Percentiles rank a stretch among this genome's conserved stretches.
These are phyloP conservation scores for Poecilia wingei DNA, from an alignment of 2,797 vertebrate genomes.

Conservation along the genomic window DNA sequence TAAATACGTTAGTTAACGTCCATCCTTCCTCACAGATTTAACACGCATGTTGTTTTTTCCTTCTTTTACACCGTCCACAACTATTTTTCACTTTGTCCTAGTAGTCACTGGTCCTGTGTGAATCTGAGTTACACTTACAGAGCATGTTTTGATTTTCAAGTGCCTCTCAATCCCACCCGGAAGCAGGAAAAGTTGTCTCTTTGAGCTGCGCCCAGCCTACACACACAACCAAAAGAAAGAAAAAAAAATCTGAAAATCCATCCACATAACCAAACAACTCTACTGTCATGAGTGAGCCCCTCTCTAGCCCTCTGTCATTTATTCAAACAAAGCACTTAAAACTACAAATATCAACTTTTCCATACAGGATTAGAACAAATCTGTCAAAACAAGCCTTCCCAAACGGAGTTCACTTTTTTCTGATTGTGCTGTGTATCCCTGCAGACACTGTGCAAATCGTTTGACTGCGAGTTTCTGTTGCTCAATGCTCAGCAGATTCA, in stretches of 20 bases:
- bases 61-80: not conserved
- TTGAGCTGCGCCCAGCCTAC: constrained; percentile 95
- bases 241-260: too few relatives aligned
- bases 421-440: not conserved
- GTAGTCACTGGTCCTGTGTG: not conserved
- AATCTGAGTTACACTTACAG: constrained; percentile 78
- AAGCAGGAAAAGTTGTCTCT: constrained; percentile 94
- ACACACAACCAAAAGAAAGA: constrained; percentile 19
- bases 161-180: constrained; percentile 93
- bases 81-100: not conserved
- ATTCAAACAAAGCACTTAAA: not conserved
- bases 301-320: not conserved
- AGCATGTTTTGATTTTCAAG: constrained; percentile 96
- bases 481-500: constrained; percentile 5
- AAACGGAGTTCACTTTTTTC: not conserved
- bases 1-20: not conserved
- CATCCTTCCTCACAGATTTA: not conserved
- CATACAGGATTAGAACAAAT: not conserved
- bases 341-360: not conserved
- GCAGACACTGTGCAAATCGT: not conserved
- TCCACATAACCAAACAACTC: not conserved
- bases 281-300: not conserved
- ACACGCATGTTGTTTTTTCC: not conserved
- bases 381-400: not conserved
- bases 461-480: constrained; percentile 3